Base-by-base conservation (phyloP, 2,113 vertebrate genomes). In the Rana temporaria region DNA sequence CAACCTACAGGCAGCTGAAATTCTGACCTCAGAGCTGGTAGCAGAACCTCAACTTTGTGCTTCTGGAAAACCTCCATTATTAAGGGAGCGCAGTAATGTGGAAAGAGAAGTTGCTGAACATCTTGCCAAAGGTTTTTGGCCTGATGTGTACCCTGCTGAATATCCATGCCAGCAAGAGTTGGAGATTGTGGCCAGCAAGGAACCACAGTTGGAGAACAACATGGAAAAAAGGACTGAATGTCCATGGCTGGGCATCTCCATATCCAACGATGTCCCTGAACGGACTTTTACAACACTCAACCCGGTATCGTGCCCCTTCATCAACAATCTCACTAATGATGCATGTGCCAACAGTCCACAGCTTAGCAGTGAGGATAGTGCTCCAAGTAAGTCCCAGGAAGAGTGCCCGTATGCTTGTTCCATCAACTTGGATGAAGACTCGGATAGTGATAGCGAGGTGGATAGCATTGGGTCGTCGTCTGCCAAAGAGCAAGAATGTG, bases 71-170 rank as follows among this genome's bases (percentile, higher is more conserved):
- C 30, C 4, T 83, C 79, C 56, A 81, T 0, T 84, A 85, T 14
- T 88, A 19, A 82, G 88, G 16, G 93, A 94, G 53, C 92, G 96
- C 69, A 99, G 96, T 76, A 96, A 92, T 0, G 97, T 97, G 63
- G 97, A 99, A 77, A 94, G 97, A 60, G 98, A 99, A 84, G 96
- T 98, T 72, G 97, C 97, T 1, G 97, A 99, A 86, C 98, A 99
- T 90, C 90, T 99, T 6, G 97, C 97, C 0, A 94, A 96, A 83
- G 97, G 97, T 3, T 99, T 99, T 87, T 99, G 98, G 98, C 89
- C 93, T 38, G 95, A 98, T 67, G 79, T 96, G 34, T 93, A 92
- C 74, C 91, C 88, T 16, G 78, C 92, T n/a, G 90, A 92, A 42
- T 30, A 81, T 60, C 62, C 87, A 1, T 88, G 91, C 85, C 92